phyloP scores from a whole-genome alignment of 1,140 invertebrate genomes.

The Arctopsyche grandis region DNA sequence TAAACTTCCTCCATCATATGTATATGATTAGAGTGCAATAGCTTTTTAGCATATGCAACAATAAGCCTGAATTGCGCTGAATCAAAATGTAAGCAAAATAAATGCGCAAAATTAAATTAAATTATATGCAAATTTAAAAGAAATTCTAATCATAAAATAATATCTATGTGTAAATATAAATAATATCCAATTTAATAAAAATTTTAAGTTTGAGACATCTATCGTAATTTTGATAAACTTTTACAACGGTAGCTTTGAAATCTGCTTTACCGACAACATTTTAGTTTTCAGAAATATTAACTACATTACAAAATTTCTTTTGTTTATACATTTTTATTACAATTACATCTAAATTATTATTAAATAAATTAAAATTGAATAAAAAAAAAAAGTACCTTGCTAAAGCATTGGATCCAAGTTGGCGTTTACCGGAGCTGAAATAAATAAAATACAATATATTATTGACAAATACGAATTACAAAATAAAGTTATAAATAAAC shows the following conservation, averaged over 20 bases:
- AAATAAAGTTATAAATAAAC: too few species aligned
- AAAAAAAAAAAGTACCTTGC: slow-evolving; percentile 74
- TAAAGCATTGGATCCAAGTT: slow-evolving; percentile 84
- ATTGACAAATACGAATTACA: not conserved
- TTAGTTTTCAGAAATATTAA: not conserved
- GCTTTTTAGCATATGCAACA: too few species aligned
- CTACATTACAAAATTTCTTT: not conserved
- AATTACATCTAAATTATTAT: not conserved
- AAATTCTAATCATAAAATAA: slow-evolving; percentile 6
- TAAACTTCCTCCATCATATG: too few species aligned
- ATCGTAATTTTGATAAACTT: not conserved
- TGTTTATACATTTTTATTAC: not conserved
- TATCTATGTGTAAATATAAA: too few species aligned
- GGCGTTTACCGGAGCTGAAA: slow-evolving; percentile 78
- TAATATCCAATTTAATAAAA: not conserved
- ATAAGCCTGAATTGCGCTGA: too few species aligned
- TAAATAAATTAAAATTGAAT: not conserved
- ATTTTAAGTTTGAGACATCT: not conserved
- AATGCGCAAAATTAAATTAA: not conserved
- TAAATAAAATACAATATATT: slow-evolving; percentile 56
- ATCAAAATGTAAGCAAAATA: too few species aligned
- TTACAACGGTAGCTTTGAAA: not conserved
- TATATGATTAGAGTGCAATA: too few species aligned
- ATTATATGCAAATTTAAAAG: not conserved
- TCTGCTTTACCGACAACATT: slow-evolving; percentile 15